These are phyloP conservation scores for Dendroctonus ponderosae DNA, from an alignment of 1,140 invertebrate species.

Conservation along the genomic window DNA sequence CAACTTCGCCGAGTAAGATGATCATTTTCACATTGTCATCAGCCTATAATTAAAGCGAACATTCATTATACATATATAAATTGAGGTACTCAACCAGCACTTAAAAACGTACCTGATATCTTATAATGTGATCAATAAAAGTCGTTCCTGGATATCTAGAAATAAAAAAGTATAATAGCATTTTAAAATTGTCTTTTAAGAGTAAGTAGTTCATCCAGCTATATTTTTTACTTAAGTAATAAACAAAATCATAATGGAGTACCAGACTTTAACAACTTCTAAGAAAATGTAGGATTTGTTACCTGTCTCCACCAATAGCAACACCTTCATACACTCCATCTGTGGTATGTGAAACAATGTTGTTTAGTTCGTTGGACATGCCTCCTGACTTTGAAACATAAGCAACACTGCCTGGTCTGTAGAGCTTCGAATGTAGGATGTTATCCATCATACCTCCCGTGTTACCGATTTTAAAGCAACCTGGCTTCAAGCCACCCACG, in stretches of 20 bases:
- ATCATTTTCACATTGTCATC: conserved; percentile 89
- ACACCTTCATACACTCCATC: conserved; percentile 98
- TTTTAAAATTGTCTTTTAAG: not conserved
- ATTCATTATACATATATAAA: no score
- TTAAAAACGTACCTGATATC: conserved; percentile 53
- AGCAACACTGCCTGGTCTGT: conserved; percentile 93
- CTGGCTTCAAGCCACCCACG: conserved; percentile 96
- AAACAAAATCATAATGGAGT: no score
- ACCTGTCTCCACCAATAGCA: conserved; percentile 97
- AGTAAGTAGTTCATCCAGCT: not conserved
- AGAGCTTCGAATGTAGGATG: conserved; percentile 95
- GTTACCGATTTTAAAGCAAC: conserved; percentile 99
- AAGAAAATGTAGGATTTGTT: not conserved
- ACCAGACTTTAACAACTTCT: not conserved
- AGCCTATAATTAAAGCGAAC: conserved; percentile 48
- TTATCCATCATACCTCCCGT: conserved; percentile 99
- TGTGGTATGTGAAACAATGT: conserved; percentile 95
- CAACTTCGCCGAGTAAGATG: conserved; percentile 94
- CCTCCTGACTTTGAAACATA: conserved; percentile 98
- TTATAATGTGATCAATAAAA: conserved; percentile 96
- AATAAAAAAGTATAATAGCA: not conserved
- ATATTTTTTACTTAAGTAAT: no score
- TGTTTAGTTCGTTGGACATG: conserved; percentile 99
- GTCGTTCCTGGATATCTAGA: conserved; percentile 90
- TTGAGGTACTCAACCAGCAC: not conserved